These are phyloP conservation scores for Aradus depressus DNA, from an alignment of 2,888 invertebrate species.

Conservation along the genomic window DNA sequence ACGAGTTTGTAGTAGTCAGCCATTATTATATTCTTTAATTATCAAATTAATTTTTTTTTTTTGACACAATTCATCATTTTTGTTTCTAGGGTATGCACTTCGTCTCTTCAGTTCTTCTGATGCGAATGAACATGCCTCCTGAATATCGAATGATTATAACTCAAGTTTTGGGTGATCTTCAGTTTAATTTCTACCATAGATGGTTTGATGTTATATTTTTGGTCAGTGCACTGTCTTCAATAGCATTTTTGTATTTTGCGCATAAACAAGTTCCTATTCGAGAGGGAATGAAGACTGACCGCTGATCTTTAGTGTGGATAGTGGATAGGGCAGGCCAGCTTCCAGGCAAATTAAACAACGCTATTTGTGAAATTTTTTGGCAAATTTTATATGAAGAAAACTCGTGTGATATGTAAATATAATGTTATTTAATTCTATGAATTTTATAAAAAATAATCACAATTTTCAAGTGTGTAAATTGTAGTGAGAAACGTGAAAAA, in stretches of 20 bases:
- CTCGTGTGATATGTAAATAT: no score
- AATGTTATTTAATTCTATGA: no score
- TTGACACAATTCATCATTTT: not conserved
- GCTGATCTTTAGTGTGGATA: not conserved
- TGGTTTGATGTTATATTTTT: slow-evolving; percentile 99
- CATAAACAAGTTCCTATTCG: slow-evolving; percentile 67
- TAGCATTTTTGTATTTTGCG: slow-evolving; percentile 88
- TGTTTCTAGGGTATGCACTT: slow-evolving; percentile 88
- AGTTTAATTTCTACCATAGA: slow-evolving; percentile 97
- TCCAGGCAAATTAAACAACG: no score
- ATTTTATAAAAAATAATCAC: no score
- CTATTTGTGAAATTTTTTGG: no score
- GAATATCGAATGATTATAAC: slow-evolving; percentile 90
- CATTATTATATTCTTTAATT: no score
- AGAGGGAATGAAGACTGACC: slow-evolving; percentile 20
- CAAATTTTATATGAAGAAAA: no score
- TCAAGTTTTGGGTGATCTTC: slow-evolving; percentile 87
- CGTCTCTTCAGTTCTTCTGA: slow-evolving; percentile 89
- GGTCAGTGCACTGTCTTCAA: slow-evolving; percentile 89
- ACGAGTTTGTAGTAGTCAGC: no score
- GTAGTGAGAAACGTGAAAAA: no score
- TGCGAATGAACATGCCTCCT: slow-evolving; percentile 99
- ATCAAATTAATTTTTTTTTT: not conserved
- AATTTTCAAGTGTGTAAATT: no score
- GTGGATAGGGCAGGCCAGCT: no score